phyloP scores from a whole-genome alignment of 2,797 vertebrate species.

The Periophthalmus magnuspinnatus region DNA sequence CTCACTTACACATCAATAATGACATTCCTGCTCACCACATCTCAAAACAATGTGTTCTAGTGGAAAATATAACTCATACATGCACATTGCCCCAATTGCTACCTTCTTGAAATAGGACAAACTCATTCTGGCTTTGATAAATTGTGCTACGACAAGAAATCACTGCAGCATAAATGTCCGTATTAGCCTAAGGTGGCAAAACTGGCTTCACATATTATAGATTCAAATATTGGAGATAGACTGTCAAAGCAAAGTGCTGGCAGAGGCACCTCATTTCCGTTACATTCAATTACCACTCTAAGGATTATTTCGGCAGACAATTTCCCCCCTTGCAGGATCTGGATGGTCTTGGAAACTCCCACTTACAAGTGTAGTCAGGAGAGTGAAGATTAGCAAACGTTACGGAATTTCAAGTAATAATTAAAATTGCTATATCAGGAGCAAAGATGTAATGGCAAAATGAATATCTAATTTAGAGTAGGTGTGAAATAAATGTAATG shows the following conservation, averaged over 20 bases:
- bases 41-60: slow-evolving; percentile 6
- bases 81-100: slow-evolving; percentile 33
- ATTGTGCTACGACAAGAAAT: slow-evolving; percentile 39
- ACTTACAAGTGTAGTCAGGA: slow-evolving; percentile 34
- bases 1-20: not conserved
- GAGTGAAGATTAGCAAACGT: slow-evolving; percentile 15
- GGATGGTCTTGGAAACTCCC: slow-evolving; percentile 23
- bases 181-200: slow-evolving; percentile 43
- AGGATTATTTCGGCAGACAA: slow-evolving; percentile 31
- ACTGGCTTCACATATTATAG: slow-evolving; percentile 37
- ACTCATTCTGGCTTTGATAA: slow-evolving; percentile 39
- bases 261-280: slow-evolving; percentile 32
- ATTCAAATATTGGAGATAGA: slow-evolving; percentile 44
- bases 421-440: slow-evolving; percentile 7
- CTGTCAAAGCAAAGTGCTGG: slow-evolving; percentile 27
- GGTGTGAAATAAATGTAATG: not conserved
- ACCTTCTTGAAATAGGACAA: slow-evolving; percentile 24
- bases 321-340: slow-evolving; percentile 18
- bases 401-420: slow-evolving; percentile 3
- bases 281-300: slow-evolving; percentile 20
- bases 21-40: slow-evolving; percentile 16
- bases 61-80: slow-evolving; percentile 27
- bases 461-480: not conserved
- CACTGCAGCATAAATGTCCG: slow-evolving; percentile 37
- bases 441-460: not conserved